These are phyloP conservation scores for Aporrectodea caliginosa DNA, from an alignment of 1,140 invertebrate species.

Conservation along the genomic window DNA sequence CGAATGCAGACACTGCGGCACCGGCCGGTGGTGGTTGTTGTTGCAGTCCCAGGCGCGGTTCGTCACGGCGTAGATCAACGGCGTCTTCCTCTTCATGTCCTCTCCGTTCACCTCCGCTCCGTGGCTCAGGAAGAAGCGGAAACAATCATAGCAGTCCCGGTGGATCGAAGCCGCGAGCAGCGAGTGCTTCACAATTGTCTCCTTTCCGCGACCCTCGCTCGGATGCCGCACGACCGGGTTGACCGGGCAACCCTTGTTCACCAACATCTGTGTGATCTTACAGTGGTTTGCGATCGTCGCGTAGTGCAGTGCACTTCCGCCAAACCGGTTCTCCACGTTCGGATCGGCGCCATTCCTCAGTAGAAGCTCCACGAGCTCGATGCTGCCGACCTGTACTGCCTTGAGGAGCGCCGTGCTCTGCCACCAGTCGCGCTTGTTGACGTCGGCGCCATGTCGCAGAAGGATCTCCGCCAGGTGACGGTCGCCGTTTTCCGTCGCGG, in stretches of 20 bases:
- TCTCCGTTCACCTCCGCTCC: conserved; percentile 19
- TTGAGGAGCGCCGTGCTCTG: conserved; percentile 34
- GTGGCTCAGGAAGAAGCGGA: conserved; percentile 14
- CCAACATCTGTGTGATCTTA: conserved; percentile 13
- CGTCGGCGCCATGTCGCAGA: conserved; percentile 26
- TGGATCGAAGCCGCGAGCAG: conserved; percentile 27
- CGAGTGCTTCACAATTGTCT: conserved; percentile 7
- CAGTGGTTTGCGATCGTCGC: conserved; percentile 28
- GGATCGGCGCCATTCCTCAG: conserved; percentile 30
- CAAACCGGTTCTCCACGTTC: conserved; percentile 31
- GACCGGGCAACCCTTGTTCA: conserved; percentile 10
- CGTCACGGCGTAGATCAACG: conserved; percentile 23
- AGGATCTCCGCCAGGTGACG: conserved; percentile 27
- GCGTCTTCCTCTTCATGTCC: conserved; percentile 22
- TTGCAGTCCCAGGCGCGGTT: conserved; percentile 28
- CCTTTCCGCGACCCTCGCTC: neutral
- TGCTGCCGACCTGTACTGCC: conserved; percentile 28
- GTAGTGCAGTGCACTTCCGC: conserved; percentile 27
- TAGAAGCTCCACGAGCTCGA: conserved; percentile 26
- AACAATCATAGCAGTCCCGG: conserved; percentile 22
- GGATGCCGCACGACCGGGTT: neutral
- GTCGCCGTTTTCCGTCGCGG: conserved; percentile 29
- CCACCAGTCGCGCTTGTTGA: conserved; percentile 31
- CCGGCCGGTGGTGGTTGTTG: conserved; percentile 10
- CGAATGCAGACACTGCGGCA: conserved; percentile 16